Evolutionary conservation across 2,113 vertebrate species (phyloP).

Genomic region (Acrocephalus kingi): DNA sequence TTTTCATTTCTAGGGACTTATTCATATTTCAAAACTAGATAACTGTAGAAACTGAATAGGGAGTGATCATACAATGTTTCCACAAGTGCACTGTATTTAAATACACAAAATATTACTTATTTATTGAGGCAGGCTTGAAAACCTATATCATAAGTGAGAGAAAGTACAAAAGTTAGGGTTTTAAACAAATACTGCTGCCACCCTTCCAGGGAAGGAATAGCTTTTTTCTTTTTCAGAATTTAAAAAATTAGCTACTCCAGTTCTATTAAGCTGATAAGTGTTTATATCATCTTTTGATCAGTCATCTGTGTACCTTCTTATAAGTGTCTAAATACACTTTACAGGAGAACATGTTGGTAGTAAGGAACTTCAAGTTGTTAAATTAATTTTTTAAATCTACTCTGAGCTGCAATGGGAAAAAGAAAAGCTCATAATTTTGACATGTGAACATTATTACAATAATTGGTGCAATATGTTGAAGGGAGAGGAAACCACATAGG

Average conservation of each 20-base stretch:
- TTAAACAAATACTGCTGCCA: neutral
- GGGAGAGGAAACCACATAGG: neutral
- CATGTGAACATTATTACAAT: neutral
- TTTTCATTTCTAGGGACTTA: neutral
- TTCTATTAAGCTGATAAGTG: neutral
- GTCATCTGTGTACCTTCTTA: neutral
- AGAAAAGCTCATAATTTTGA: neutral
- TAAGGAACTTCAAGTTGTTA: neutral
- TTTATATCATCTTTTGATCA: neutral
- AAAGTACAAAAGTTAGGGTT: neutral
- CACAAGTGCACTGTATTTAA: neutral
- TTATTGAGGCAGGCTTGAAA: neutral
- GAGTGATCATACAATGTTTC: neutral
- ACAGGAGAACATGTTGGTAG: neutral
- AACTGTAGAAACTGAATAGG: neutral
- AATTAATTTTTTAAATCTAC: neutral
- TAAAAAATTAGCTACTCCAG: fast-evolving
- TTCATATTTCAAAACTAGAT: neutral
- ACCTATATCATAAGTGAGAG: neutral
- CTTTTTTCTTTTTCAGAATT: neutral
- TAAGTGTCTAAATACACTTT: neutral
- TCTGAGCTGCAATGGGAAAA: neutral
- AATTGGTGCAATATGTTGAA: neutral
- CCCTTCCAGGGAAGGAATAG: neutral
- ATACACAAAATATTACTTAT: neutral